Evolutionary conservation across 2,113 vertebrate genomes (phyloP), one percentile per base, ranked within the genome.

Genomic region (Siniperca chuatsi): DNA sequence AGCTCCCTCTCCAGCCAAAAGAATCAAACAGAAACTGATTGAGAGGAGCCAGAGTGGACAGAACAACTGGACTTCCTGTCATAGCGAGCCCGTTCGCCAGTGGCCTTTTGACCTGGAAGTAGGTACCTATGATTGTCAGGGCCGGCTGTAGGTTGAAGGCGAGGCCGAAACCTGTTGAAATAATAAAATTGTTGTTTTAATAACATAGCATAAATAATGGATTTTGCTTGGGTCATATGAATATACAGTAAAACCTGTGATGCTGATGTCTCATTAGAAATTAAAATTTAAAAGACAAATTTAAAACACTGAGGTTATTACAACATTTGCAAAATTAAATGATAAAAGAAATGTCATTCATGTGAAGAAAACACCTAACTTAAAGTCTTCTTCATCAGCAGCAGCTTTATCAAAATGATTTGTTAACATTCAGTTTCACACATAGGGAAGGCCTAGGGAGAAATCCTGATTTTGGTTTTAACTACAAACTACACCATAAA

Each of bases 1-100:
- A 97, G 86, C 94, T 97, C 10, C 97, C 96, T 44, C 96, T 95
- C 97, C 96, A 97, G 57, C 97, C 96, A 86, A 96, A 97, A 25
- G 86, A 95, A 67, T 96, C 96, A 84, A 96, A 96, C 46, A 97
- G 93, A 78, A 96, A 94, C 85, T 97, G 96, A 81, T 97, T 97
- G 81, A 96, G 94, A 61, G 97, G 96, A 72, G 97, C 96, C 71
- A 97, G 88, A 1, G 95, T 96, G 73, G 78, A 97, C 18, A 97
- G 93, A 72, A 97, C 86, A 25, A 97, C 96, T 0, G 96, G 96
- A 82, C 95, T 97, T 54, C 96, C 95, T 23, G 96, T 94, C 97
- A 97, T 96, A 18, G 96, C 96, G 1, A 97, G 93, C 61, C 95
- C 96, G 1, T 97, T 97, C 0, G 95, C 96, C 0, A 97, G 74